phyloP scores from a whole-genome alignment of 2,113 vertebrate species.

The Chauna torquata region DNA sequence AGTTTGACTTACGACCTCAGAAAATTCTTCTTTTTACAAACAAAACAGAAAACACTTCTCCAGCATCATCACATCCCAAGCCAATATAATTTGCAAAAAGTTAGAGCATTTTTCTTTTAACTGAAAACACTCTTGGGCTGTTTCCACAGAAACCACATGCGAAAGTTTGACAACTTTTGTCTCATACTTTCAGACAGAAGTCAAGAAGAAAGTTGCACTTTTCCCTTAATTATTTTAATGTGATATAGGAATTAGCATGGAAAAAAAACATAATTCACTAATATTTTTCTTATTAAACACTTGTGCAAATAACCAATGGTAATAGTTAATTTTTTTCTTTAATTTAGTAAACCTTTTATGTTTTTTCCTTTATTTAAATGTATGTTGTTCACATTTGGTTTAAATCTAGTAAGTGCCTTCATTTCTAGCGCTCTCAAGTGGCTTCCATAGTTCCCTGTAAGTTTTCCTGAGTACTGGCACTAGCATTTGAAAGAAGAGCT shows the following conservation, averaged over 20 bases:
- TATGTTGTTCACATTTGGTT: neutral
- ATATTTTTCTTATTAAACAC: neutral
- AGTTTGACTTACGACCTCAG: neutral
- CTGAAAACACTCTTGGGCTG: neutral
- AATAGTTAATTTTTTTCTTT: neutral
- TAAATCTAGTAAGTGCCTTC: neutral
- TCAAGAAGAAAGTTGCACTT: neutral
- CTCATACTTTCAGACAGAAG: neutral
- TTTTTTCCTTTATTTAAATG: neutral
- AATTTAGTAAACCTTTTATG: neutral
- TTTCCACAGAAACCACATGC: constrained; percentile 24
- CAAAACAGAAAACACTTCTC: neutral
- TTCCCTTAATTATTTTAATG: neutral
- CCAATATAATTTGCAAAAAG: neutral
- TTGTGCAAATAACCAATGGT: neutral
- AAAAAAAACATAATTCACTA: neutral
- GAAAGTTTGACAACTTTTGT: constrained; percentile 1
- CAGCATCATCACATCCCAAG: neutral
- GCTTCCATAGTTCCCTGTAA: neutral
- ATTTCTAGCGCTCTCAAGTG: neutral
- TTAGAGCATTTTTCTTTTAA: constrained; percentile 11
- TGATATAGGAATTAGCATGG: neutral
- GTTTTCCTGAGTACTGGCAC: neutral
- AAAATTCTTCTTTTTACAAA: neutral
- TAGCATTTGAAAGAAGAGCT: constrained; percentile 31